Base-by-base conservation (phyloP, 2,797 vertebrate species). In the Trematomus bernacchii region DNA sequence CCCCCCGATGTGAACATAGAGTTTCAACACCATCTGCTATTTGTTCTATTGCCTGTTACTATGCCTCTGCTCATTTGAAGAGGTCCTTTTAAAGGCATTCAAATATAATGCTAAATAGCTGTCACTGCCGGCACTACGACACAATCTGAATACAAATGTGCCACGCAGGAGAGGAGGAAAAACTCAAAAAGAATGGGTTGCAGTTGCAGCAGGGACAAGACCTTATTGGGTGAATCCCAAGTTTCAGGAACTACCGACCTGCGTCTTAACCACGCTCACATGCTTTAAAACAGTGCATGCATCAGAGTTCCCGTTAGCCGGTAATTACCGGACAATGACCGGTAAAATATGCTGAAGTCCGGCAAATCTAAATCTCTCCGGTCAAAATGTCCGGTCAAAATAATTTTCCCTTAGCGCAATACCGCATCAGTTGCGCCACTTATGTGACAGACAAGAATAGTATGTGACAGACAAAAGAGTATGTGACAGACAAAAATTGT, bases 21-120 rank as follows among this genome's bases (percentile, higher is more conserved):
- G 87, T 87, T 92, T 86, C 84, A 85, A 92, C 93, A 93, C 93
- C 93, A 94, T 94, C 93, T 94, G 92, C 90, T 92, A 92, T 94
- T 92, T 93, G 91, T 92, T 93, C 73, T 81, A 66, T 75, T 87
- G 79, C 73, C 84, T 86, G 84, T 91, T 90, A 85, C 84, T 82
- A 79, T 40, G 87, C 83, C 83, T 79, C 79, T 76, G 71, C 77
- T 85, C 73, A 84, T 89, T 93, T 92, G 89, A 93, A 89, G 87
- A 87, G 87, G 83, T 84, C 85, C 79, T 91, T 92, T 93, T 80
- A 92, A 92, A 92, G 86, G 88, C 85, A 90, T 93, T 94, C 87
- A 90, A 89, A 91, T 89, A 89, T 80, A 90, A 94, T 94, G 92
- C 93, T 93, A 93, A 94, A 87, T 92, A 93, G 92, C 88, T 93